phyloP scores from a whole-genome alignment of 2,797 vertebrate genomes.

The Podargus strigoides region DNA sequence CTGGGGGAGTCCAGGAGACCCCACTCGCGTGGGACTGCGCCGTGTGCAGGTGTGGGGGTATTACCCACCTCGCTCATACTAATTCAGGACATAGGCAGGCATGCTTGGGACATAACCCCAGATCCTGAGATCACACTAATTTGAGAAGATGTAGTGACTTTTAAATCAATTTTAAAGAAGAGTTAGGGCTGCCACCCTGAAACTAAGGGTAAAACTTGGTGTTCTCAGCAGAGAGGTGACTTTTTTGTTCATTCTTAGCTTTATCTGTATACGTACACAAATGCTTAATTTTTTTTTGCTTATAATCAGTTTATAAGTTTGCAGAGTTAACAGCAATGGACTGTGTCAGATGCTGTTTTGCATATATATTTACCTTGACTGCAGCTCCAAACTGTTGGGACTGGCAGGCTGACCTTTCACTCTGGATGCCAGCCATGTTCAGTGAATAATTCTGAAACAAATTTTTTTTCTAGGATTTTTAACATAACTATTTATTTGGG shows the following conservation, averaged over 20 bases:
- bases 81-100: background rate
- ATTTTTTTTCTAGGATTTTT: slow-evolving; percentile 40
- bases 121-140: background rate
- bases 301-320: background rate
- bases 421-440: background rate
- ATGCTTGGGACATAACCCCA: background rate
- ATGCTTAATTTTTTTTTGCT: background rate
- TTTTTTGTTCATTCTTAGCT: background rate
- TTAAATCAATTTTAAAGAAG: background rate
- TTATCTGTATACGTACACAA: background rate
- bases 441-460: background rate
- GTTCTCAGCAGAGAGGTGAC: background rate
- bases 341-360: background rate
- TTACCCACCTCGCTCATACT: background rate
- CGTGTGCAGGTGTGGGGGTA: accelerated
- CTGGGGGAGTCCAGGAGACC: background rate
- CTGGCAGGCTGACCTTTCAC: slow-evolving; percentile 41
- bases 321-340: background rate
- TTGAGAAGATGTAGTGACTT: background rate
- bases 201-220: background rate
- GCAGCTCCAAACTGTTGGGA: background rate
- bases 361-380: background rate
- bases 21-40: accelerated
- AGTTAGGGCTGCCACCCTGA: background rate
- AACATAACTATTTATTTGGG: slow-evolving; percentile 35